Evolutionary conservation across 2,888 invertebrate species (phyloP), one percentile per base, ranked within the genome.

Genomic region (Amblyteles armatorius): DNA sequence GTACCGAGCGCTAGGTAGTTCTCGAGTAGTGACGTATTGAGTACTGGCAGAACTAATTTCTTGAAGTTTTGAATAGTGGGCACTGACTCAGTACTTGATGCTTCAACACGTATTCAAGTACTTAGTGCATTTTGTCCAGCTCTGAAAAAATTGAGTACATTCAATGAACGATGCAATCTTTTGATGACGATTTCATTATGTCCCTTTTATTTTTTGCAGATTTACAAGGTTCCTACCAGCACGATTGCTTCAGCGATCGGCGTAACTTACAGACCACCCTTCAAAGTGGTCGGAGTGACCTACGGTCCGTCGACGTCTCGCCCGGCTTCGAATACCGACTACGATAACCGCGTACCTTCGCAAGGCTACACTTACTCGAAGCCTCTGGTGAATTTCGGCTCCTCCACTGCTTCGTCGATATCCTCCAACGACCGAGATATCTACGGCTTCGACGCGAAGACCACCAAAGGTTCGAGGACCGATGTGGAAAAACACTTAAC

Each of bases 241-340:
- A 90, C 90, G 22, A 36, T 86, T 3, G 55, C 88, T 36, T 89
- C 92, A 33, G 87, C 79, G 33, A 48, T 81, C 50, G 90, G 89
- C 0, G 88, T 90, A 26, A 90, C 91, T 7, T 90, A 90, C 60
- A 87, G 87, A 22, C 88, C 86, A 72, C 92, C 92, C 36, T 90
- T 90, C 72, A 71, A 88, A 13, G 71, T 88, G 11, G 71, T 88
- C 13, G 88, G 85, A 6, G 63, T 89, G 13, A 80, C 81, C 0
- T 88, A 89, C 11, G 81, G 83, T 22, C 68, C 74, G 11, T 80
- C 89, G 5, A 88, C 88, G 1, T 67, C 84, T 1, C 81, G 76
- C 48, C 73, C 88, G 7, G 52, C 44, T 7, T 0, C 36, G 11
- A n/a, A 52, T 48, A 57, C 79, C 33, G 13, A 71, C n/a, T 57